phyloP scores from a whole-genome alignment of 2,888 invertebrate species.

The Homarus gammarus region DNA sequence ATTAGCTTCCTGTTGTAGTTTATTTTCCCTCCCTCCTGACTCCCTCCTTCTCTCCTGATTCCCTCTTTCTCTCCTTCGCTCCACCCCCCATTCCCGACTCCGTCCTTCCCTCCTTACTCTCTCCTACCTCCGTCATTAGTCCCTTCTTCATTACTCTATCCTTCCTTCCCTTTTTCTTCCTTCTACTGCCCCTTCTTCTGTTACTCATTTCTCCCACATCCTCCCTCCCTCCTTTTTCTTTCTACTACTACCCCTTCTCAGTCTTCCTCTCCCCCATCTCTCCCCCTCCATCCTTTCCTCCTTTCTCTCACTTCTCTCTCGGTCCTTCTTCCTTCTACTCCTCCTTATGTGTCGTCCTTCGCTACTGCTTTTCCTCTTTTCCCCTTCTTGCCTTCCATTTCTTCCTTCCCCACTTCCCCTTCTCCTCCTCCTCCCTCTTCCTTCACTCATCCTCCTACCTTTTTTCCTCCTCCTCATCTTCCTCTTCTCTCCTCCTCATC shows the following conservation, averaged over 20 bases:
- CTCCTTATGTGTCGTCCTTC: too few relatives aligned
- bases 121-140: too few relatives aligned
- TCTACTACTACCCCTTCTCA: background rate
- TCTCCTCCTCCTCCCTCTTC: background rate
- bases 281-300: background rate
- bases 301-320: background rate
- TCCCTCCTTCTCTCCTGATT: background rate
- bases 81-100: too few relatives aligned
- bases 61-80: too few relatives aligned
- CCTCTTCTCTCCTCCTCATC: background rate
- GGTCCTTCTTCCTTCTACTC: too few relatives aligned
- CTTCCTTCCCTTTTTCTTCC: too few relatives aligned
- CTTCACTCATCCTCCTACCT: constrained; percentile 26
- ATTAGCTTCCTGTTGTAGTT: background rate
- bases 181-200: too few relatives aligned
- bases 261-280: background rate
- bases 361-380: too few relatives aligned
- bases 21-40: background rate
- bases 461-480: background rate
- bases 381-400: background rate
- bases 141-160: too few relatives aligned
- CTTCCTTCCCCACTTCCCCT: background rate
- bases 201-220: constrained; percentile 20
- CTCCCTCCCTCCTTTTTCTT: background rate
- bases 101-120: too few relatives aligned